phyloP scores from a whole-genome alignment of 2,797 vertebrate species.

The Uromys caudimaculatus region DNA sequence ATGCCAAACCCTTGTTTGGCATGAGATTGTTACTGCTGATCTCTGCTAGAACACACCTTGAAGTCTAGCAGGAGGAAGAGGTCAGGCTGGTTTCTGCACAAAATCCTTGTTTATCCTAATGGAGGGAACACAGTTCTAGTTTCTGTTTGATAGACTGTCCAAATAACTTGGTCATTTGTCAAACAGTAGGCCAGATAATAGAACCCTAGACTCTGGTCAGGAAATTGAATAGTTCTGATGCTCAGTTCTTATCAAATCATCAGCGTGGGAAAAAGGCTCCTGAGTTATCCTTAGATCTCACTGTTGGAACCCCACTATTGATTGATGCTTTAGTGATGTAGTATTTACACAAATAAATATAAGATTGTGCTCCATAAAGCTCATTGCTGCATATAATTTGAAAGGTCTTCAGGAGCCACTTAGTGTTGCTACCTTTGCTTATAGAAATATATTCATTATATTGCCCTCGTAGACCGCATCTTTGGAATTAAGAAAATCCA shows the following conservation, averaged over 20 bases:
- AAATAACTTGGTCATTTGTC: background rate
- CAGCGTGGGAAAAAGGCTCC: background rate
- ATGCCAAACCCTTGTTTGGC: too few relatives aligned
- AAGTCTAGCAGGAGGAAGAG: background rate
- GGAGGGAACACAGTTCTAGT: background rate
- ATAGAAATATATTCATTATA: constrained; percentile 36
- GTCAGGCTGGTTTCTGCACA: background rate
- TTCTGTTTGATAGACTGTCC: background rate
- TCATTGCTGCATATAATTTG: background rate
- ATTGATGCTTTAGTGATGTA: background rate
- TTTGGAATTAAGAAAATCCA: background rate
- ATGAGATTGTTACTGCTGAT: background rate
- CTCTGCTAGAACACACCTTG: background rate
- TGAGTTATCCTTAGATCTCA: background rate
- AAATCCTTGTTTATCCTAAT: background rate
- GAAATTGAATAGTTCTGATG: background rate
- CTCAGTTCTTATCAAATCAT: background rate
- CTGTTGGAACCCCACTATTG: background rate
- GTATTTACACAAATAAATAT: background rate
- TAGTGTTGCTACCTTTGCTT: background rate
- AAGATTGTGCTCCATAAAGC: background rate
- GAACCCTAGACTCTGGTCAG: background rate
- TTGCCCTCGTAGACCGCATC: background rate
- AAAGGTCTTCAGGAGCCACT: constrained; percentile 22
- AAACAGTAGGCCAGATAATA: background rate